Base-by-base conservation (phyloP, 2,113 vertebrate species). In the Pseudolaguvia tuberculata region DNA sequence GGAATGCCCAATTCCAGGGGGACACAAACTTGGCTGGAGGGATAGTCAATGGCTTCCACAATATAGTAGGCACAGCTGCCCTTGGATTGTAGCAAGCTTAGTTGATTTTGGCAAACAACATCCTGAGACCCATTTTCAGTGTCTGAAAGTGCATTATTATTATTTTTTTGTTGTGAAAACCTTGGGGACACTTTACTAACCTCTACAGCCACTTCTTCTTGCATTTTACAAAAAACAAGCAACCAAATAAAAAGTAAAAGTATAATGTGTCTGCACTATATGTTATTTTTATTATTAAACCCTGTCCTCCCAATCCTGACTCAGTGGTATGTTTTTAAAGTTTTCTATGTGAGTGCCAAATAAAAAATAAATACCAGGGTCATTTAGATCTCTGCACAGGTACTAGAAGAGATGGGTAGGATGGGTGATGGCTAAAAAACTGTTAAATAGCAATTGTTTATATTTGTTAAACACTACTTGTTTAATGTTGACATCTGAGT, bases 401-500 rank as follows among this genome's bases (percentile, higher is more conserved):
- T 81, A 87, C 86, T 88, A 77, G 57, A 79, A 79, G 72, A 83
- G 39, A 9, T 42, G 76, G 73, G 84, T 80, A 76, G 35, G 58
- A 53, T 47, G 23, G 66, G 17, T 75, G 55, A 65, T 53, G 68
- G 31, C 76, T 51, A 25, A 50, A 27, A 47, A 58, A 18, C 23
- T 48, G 25, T 11, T 2, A 58, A 48, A 80, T 29, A 70, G 73
- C 79, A 56, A 45, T 23, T 87, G 86, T 87, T 83, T 90, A 85
- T 89, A 84, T 85, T 88, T 77, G 82, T 88, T 90, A 89, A 91
- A 90, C 88, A 90, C 73, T 83, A 80, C 85, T 87, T 91, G 86
- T 89, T 86, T 79, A 85, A 88, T 84, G 85, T 88, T 88, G 88
- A 89, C 87, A 86, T 88, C 87, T 89, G 84, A 86, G 87, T 86